Percentiles rank a stretch among this genome's conserved stretches.
phyloP scores from a whole-genome alignment of 1,140 invertebrate genomes.

The Cephus cinctus region DNA sequence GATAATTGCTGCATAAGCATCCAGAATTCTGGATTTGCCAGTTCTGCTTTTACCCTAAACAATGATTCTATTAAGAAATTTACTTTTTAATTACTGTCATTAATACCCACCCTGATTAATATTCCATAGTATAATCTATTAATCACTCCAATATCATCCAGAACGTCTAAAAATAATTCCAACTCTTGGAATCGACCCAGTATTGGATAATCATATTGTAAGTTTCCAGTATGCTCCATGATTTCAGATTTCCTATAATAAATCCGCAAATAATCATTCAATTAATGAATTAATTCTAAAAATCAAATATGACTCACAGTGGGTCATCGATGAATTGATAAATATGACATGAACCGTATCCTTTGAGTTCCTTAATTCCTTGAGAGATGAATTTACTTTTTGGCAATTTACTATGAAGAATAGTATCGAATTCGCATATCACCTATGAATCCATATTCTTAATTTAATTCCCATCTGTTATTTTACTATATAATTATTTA shows the following conservation, averaged over 20 bases:
- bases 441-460: conserved; percentile 43
- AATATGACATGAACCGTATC: conserved; percentile 54
- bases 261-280: not conserved
- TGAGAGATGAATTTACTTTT: conserved; percentile 57
- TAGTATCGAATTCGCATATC: conserved; percentile 66
- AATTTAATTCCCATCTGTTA: not conserved
- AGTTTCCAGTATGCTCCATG: not conserved
- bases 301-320: not conserved
- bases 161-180: conserved; percentile 32
- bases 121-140: conserved; percentile 37
- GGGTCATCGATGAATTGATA: conserved; percentile 54
- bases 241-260: conserved; percentile 4
- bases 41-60: conserved; percentile 47
- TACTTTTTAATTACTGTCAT: too few species aligned
- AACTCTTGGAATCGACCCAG: conserved; percentile 39
- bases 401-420: conserved; percentile 60
- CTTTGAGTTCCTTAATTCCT: conserved; percentile 57
- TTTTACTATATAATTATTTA: conserved; percentile 8
- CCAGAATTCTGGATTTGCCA: conserved; percentile 59
- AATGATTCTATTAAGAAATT: conserved; percentile 9
- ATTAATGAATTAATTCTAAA: not conserved
- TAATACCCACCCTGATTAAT: conserved; percentile 38
- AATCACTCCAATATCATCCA: conserved; percentile 35
- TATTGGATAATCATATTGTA: conserved; percentile 30
- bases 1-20: conserved; percentile 49